Base-by-base conservation (phyloP, 2,888 invertebrate genomes). In the Sarcophaga carnaria region DNA sequence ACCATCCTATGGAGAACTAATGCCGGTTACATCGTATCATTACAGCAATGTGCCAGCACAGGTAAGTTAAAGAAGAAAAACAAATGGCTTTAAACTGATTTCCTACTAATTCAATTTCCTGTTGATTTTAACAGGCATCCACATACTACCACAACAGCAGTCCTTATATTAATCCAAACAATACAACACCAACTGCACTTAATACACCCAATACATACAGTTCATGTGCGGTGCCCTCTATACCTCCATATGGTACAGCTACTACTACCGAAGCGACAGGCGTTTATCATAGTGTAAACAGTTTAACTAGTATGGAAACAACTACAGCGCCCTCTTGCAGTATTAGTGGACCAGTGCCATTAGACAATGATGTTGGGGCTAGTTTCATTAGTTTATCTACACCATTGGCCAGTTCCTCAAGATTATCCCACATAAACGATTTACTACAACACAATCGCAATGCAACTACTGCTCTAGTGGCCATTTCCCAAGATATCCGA, bases 371-470 rank as follows among this genome's bases (percentile, higher is more conserved):
- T 59, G 59, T 25, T 5, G 89, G 89, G 47, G 88, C 88, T 69
- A 90, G 87, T 85, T 93, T 92, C 67, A 92, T 93, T 6, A 92
- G 89, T 83, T 88, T 93, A 62, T 92, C 90, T 82, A 89, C 93
- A 12, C 91, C 93, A 47, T 89, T 90, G 66, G 89, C 91, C 85
- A 93, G 92, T 86, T 92, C 93, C 81, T 90, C 92, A 67, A 91
- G 93, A 69, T 87, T 93, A 22, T 92, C 92, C n/a, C 93, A 92
- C 87, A 93, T 93, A 49, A 93, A 93, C 86, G 92, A 93, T 90
- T 89, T 93, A 80, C 83, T 93, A 75, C 92, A 93, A 84, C 92
- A 92, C 83, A 93, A 92, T 91, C 92, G 93, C 3, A 93, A 90
- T 88, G 91, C 92, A 22, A 91, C 92, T n/a, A 90, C 91, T 60